A percentile compares a stretch with the other conserved stretches of the same genome.
phyloP scores from a whole-genome alignment of 2,888 invertebrate genomes.

The Myopa tessellatipennis region DNA sequence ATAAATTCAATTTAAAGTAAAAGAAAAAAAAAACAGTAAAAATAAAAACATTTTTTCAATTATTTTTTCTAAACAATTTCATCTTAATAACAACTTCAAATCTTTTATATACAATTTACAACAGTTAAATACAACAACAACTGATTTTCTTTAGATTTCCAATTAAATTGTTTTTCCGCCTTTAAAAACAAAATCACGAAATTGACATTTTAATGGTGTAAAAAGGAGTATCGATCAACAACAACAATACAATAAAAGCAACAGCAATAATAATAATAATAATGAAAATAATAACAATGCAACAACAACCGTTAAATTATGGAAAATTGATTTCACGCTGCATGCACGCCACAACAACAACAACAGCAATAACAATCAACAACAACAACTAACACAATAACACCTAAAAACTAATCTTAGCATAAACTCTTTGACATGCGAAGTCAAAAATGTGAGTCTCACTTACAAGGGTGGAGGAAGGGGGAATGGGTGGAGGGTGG shows the following conservation, averaged over 20 bases:
- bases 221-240: conserved; percentile 42
- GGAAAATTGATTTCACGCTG: conserved; percentile 25
- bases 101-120: too few species aligned
- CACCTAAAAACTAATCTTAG: not conserved
- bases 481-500: not conserved
- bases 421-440: too few species aligned
- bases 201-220: conserved; percentile 45
- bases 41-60: too few species aligned
- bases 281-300: conserved; percentile 23
- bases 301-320: not conserved
- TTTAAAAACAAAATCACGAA: conserved; percentile 44
- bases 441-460: too few species aligned
- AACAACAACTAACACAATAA: not conserved
- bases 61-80: too few species aligned
- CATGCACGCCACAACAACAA: conserved; percentile 31
- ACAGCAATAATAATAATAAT: conserved; percentile 43
- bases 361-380: conserved; percentile 38
- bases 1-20: too few species aligned
- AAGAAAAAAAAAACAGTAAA: too few species aligned
- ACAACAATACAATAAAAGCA: conserved; percentile 16
- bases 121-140: too few species aligned
- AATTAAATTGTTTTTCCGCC: conserved; percentile 2
- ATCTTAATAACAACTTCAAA: too few species aligned
- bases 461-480: not conserved
- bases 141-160: too few species aligned